These are phyloP conservation scores for Meghimatium bilineatum DNA, from an alignment of 2,888 invertebrate genomes.

Conservation along the genomic window DNA sequence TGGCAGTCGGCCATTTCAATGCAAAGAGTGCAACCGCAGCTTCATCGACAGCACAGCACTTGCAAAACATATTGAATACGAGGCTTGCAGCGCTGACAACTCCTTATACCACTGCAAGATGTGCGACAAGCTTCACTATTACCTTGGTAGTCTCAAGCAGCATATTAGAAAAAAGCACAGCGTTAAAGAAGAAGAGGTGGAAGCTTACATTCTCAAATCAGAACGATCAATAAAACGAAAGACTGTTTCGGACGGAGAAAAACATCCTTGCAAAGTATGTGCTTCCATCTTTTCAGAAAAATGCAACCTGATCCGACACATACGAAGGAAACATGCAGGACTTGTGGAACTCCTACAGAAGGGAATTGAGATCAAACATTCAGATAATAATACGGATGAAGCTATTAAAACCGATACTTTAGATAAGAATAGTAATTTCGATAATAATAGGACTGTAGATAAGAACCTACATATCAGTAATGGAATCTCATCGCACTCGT, in stretches of 20 bases:
- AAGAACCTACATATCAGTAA: no score
- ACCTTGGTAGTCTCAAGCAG: constrained; percentile 41
- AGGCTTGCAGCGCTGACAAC: constrained; percentile 42
- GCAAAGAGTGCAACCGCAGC: constrained; percentile 45
- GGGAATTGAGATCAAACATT: background rate
- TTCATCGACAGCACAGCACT: constrained; percentile 54
- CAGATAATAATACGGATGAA: background rate
- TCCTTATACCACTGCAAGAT: constrained; percentile 32
- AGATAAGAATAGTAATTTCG: background rate
- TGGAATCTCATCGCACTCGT: no score
- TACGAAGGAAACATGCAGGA: constrained; percentile 27
- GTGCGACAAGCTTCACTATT: constrained; percentile 43
- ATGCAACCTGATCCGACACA: constrained; percentile 35
- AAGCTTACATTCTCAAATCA: background rate
- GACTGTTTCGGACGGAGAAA: background rate
- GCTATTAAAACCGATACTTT: background rate
- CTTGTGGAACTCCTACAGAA: constrained; percentile 22
- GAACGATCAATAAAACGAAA: constrained; percentile 5
- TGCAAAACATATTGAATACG: constrained; percentile 50
- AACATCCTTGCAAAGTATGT: constrained; percentile 28
- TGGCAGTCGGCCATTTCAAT: constrained; percentile 51
- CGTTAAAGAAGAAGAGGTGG: constrained; percentile 25
- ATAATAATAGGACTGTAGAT: background rate
- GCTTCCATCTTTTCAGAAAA: constrained; percentile 27
- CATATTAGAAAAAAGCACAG: constrained; percentile 32